Conservation (phyloP, 2,888 invertebrate genomes). For the Argyresthia goedartella region DNA sequence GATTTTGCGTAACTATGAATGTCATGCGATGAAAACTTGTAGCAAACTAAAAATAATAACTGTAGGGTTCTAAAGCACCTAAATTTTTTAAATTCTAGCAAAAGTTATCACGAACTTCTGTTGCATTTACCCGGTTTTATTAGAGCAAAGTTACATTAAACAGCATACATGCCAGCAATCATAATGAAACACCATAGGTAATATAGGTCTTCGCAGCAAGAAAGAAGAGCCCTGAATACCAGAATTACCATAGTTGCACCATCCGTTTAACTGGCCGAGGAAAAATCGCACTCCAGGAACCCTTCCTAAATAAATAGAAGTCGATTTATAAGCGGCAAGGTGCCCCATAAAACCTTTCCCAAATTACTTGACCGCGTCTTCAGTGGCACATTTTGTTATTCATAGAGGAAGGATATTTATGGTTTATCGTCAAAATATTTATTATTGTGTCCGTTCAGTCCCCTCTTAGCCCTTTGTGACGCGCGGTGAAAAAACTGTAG, state of each 20-base stretch:
- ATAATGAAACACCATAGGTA: no score
- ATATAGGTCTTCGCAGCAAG: background rate
- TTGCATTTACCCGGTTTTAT: no score
- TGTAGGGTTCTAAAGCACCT: no score
- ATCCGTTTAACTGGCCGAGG: slow-evolving; percentile 24
- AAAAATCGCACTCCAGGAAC: slow-evolving; percentile 33
- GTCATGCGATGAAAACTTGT: no score
- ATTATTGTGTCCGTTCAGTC: slow-evolving; percentile 61
- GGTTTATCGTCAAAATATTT: slow-evolving; percentile 70
- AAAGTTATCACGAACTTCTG: no score
- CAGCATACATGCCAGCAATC: background rate
- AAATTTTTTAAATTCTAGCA: no score
- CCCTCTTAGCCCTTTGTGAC: slow-evolving; percentile 62
- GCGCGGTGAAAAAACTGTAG: slow-evolving; percentile 48
- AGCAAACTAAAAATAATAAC: no score
- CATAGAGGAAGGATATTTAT: slow-evolving; percentile 67
- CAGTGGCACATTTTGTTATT: slow-evolving; percentile 62
- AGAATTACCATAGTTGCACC: slow-evolving; percentile 12
- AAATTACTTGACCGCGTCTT: slow-evolving; percentile 46
- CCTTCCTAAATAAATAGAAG: slow-evolving; percentile 48
- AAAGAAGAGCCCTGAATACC: slow-evolving; percentile 4
- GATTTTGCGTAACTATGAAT: no score
- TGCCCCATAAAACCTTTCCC: slow-evolving; percentile 54
- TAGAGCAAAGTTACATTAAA: no score
- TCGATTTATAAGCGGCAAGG: slow-evolving; percentile 54